Conservation (phyloP, 2,113 vertebrate species). For the Haemorhous mexicanus region DNA sequence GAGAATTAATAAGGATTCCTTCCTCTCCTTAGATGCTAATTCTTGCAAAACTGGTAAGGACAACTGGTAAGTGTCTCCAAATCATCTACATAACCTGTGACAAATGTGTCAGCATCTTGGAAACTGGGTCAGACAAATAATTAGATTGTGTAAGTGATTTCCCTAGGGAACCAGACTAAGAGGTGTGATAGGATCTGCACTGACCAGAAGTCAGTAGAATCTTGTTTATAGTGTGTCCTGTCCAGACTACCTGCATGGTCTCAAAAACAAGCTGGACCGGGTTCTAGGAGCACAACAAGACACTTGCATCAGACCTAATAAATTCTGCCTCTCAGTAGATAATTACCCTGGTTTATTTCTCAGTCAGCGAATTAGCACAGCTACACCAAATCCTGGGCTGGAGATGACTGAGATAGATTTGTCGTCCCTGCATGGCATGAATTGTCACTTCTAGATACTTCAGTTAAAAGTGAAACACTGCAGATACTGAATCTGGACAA, state of each 20-base stretch:
- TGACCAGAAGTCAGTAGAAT: constrained; percentile 14
- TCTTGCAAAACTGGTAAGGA: background rate
- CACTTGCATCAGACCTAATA: background rate
- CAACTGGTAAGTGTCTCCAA: background rate
- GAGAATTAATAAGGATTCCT: background rate
- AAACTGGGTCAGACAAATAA: constrained; percentile 58
- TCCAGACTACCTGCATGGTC: background rate
- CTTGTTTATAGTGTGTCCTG: background rate
- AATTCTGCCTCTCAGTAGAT: background rate
- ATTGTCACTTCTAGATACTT: background rate
- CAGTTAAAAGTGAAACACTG: background rate
- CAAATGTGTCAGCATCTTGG: constrained; percentile 23
- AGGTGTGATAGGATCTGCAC: constrained; percentile 1
- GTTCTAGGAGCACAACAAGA: background rate
- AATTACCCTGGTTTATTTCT: background rate
- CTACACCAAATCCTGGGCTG: background rate
- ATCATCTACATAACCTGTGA: constrained; percentile 1
- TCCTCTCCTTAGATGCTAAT: background rate
- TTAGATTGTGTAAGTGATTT: constrained; percentile 20
- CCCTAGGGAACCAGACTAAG: constrained; percentile 51
- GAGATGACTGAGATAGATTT: background rate
- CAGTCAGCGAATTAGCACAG: background rate
- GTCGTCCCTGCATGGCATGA: background rate
- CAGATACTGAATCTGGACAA: background rate
- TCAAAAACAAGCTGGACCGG: constrained; percentile 12